Base-by-base conservation (phyloP, 2,888 invertebrate genomes). In the Drosophila cognata region DNA sequence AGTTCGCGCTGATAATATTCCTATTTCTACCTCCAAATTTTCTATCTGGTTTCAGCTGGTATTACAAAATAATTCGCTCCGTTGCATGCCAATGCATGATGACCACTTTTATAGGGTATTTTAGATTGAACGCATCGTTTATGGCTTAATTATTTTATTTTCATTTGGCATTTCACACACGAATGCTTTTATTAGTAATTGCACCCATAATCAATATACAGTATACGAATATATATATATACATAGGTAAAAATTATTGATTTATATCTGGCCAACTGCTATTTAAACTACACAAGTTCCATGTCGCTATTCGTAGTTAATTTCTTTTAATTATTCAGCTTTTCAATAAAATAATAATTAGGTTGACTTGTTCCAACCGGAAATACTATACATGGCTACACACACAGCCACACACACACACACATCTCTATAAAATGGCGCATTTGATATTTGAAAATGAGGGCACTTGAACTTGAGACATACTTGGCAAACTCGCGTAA, bases 321-420 rank as follows among this genome's bases (percentile, higher is more conserved):
- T 87, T 74, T 89, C 77, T 87, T 85, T 74, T 73, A 85, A 85
- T 85, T 85, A 89, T 89, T 87, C 74, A 79, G 68, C 70, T 89
- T 72, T 59, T 81, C 65, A 79, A 73, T 75, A 71, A 84, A 75
- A 82, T 84, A 86, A 88, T 89, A 80, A 80, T 80, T 73, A 65
- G 59, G 66, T 74, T 84, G 50, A 21, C 46, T 52, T 74, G 68
- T 75, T 73, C 57, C 68, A 89, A 89, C 89, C 86, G 86, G 86
- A 86, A 86, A 86, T 89, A 76, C 74, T 79, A 71, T 71, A 61
- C 69, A 72, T 33, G 51, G 33, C 25, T 56, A 59, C 11, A 28
- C 29, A 59, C 35, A 61, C 10, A n/a, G 21, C 21, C n/a, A 43
- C 11, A 11, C 43, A 46, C 21, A 46, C 60, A 53, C 29, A 59